phyloP scores from a whole-genome alignment of 2,888 invertebrate species.

The Tipula vernalis region DNA sequence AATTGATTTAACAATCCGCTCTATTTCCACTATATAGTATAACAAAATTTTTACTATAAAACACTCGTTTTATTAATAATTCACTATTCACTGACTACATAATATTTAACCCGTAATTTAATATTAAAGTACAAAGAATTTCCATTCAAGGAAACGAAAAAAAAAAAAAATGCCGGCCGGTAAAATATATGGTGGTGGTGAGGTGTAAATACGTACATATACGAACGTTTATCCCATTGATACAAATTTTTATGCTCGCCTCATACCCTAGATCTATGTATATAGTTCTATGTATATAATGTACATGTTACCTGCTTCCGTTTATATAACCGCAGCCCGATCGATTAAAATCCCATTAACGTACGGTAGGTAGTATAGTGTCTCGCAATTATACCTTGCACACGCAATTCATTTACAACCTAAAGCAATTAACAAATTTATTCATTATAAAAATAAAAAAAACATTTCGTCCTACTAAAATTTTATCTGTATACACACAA shows the following conservation, averaged over 20 bases:
- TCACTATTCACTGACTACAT: background rate
- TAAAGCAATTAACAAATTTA: background rate
- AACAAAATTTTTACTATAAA: background rate
- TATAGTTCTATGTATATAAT: too few species aligned
- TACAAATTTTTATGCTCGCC: background rate
- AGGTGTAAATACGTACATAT: background rate
- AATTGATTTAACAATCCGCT: background rate
- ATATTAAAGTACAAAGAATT: background rate
- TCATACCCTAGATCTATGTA: background rate
- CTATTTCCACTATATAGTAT: background rate
- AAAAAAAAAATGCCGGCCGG: background rate
- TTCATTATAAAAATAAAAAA: background rate
- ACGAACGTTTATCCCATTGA: background rate
- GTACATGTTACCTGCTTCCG: background rate
- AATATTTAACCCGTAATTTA: background rate
- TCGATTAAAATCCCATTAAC: background rate
- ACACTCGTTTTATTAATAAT: background rate
- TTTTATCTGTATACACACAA: background rate
- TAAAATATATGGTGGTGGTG: background rate
- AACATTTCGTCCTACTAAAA: background rate
- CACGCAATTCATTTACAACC: background rate
- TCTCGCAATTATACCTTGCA: background rate
- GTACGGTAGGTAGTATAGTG: background rate
- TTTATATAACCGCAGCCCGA: background rate
- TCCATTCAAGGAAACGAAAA: background rate